phyloP scores from a whole-genome alignment of 2,113 vertebrate genomes.

The Phaetusa simplex region DNA sequence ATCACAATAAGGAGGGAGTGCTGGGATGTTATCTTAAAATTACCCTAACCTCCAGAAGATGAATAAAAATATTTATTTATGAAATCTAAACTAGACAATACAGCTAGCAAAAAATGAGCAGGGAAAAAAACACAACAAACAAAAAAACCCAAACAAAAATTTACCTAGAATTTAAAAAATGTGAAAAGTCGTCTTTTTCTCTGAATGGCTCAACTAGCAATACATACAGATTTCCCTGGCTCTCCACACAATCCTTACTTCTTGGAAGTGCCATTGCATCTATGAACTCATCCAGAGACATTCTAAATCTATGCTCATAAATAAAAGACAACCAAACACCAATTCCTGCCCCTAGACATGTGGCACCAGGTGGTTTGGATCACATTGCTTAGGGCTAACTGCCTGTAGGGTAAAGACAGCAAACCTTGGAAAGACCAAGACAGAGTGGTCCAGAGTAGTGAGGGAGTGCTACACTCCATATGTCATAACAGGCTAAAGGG shows the following conservation, averaged over 20 bases:
- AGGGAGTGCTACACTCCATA: background rate
- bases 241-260: background rate
- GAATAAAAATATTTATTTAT: background rate
- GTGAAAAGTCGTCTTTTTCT: background rate
- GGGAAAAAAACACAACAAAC: rapidly evolving
- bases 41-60: background rate
- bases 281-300: background rate
- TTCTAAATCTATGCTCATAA: background rate
- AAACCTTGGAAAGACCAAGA: background rate
- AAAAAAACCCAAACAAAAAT: background rate
- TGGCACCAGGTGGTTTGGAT: background rate
- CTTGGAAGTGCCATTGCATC: background rate
- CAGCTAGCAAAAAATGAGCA: background rate
- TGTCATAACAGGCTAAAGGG: background rate
- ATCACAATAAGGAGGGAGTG: background rate
- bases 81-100: background rate
- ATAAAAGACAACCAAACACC: background rate
- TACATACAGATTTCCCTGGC: background rate
- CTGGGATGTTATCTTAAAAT: background rate
- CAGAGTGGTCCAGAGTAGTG: background rate
- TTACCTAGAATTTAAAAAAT: background rate
- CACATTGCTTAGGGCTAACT: background rate
- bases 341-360: background rate
- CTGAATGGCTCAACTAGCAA: background rate
- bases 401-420: background rate